Base-by-base conservation (phyloP, 1,140 invertebrate genomes). In the Vollenhovia emeryi region DNA sequence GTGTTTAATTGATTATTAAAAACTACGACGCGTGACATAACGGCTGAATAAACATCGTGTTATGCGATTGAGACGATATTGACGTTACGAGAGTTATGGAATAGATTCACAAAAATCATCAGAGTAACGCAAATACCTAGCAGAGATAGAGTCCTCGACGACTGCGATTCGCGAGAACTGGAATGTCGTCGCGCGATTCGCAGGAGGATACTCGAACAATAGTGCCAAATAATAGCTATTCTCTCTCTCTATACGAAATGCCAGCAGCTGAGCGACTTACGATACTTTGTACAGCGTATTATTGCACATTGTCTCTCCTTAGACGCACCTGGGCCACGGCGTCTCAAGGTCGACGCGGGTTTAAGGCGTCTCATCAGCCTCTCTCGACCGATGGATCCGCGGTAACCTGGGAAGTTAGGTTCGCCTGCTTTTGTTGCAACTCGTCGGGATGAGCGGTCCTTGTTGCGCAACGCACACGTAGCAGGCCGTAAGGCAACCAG, bases 401-500 rank as follows among this genome's bases (percentile, higher is more conserved):
- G 55, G 84, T 66, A 18, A 89, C 79, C 69, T 91, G 89, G n/a
- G 89, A 78, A 71, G 82, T 69, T 86, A 21, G 30, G 15, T 52
- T 91, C 68, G 86, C 15, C 52, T 88, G 88, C 45, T 89, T 89
- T 73, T 92, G 92, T 50, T 92, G 88, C 27, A 87, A 66, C n/a
- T 90, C 87, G 7, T 87, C 86, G 40, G 82, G 83, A 57, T 68
- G 60, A 79, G 36, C 52, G 33, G 78, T 86, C 84, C 86, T 89
- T 73, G 68, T 87, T 86, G 64, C 89, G 84, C 92, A 93, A 6
- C 96, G 95, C 57, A 96, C 95, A 45, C 96, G 95, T 48, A 97
- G 93, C 24, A 97, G 94, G 13, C 97, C 95, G 79, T 97, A 94
- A 5, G 97, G 96, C 95, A 97, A 96, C 97, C 97, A 98, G 45